phyloP scores from a whole-genome alignment of 2,113 vertebrate species.

The Toxotes chatareus region DNA sequence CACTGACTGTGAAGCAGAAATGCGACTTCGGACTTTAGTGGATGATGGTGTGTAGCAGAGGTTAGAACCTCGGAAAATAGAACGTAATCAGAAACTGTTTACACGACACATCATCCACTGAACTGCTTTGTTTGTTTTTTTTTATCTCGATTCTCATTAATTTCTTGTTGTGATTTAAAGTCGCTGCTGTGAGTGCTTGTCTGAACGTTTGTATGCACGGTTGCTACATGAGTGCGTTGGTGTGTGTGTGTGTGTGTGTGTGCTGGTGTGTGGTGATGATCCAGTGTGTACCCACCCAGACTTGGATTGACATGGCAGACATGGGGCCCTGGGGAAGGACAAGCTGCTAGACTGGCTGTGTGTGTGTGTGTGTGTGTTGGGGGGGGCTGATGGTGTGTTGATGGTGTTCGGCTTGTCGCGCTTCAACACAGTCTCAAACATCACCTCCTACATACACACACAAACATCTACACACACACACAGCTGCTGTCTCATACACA shows the following conservation, averaged over 20 bases:
- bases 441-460: background rate
- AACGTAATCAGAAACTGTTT: background rate
- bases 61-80: background rate
- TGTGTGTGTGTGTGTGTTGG: background rate
- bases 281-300: constrained; percentile 12
- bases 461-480: constrained; percentile 9
- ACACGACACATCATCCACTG: background rate
- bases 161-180: background rate
- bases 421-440: constrained; percentile 36
- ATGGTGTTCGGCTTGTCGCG: constrained; percentile 39
- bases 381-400: constrained; percentile 10
- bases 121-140: background rate
- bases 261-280: constrained; percentile 5
- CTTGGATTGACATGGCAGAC: constrained; percentile 59
- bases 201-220: accelerated
- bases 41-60: background rate
- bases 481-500: background rate
- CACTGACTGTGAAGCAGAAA: background rate
- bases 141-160: too few species aligned
- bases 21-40: background rate
- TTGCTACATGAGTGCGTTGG: too few species aligned
- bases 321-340: constrained; percentile 56
- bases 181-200: too few species aligned
- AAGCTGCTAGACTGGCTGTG: constrained; percentile 39
- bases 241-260: constrained; percentile 4